A percentile compares a stretch with the other conserved stretches of the same genome.
Evolutionary conservation across 1,140 invertebrate genomes (phyloP).

Genomic region (Homarus americanus): DNA sequence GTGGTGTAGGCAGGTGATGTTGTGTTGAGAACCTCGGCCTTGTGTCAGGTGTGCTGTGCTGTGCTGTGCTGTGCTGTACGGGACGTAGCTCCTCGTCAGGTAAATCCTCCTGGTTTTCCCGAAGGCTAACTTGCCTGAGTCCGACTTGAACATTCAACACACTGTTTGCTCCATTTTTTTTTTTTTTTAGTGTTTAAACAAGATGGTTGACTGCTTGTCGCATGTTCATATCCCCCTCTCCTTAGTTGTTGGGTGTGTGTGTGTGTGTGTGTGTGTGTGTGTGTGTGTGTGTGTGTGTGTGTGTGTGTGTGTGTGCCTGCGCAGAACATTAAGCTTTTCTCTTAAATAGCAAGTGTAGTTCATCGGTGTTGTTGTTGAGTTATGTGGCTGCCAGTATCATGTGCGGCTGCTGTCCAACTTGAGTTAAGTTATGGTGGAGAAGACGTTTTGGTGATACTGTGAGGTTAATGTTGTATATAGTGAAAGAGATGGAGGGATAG

Average conservation of each 20-base stretch:
- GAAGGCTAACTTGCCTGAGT: background rate
- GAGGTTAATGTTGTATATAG: too few species aligned
- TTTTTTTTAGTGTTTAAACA: background rate
- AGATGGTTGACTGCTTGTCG: background rate
- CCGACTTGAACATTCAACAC: background rate
- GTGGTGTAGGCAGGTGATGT: background rate
- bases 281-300: too few species aligned
- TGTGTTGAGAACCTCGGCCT: too few species aligned
- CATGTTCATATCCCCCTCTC: background rate
- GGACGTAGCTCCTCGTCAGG: background rate
- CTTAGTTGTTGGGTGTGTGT: background rate
- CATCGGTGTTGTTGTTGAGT: too few species aligned
- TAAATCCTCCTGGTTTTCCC: background rate
- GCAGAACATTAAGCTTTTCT: too few species aligned
- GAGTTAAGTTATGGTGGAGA: too few species aligned
- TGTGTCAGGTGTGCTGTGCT: background rate
- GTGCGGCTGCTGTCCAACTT: too few species aligned
- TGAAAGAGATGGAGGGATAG: too few species aligned
- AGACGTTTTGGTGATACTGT: too few species aligned
- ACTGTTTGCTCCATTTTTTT: slow-evolving; percentile 1
- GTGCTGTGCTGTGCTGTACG: background rate
- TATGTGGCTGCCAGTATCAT: too few species aligned
- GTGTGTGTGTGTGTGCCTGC: too few species aligned
- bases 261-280: background rate
- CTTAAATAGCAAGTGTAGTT: too few species aligned